Evolutionary conservation across 2,113 vertebrate species (phyloP), one percentile per base, ranked within the genome.

Genomic region (Dissostichus mawsoni): DNA sequence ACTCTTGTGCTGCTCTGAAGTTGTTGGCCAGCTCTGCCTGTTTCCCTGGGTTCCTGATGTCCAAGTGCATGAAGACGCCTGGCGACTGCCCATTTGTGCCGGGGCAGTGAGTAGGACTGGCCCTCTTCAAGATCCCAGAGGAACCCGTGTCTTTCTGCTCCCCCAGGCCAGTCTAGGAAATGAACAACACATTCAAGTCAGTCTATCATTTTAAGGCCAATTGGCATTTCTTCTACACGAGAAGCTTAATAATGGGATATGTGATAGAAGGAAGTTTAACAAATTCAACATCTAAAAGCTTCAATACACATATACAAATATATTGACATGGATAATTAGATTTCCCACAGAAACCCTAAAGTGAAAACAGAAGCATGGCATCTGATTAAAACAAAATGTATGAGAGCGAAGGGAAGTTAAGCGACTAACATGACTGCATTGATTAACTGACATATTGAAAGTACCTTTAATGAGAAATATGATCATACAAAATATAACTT

Each of bases 61-160:
- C 94, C 78, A 89, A 82, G 89, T 92, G 91, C 86, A 91, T 92
- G 82, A 87, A 92, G 87, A 93, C 83, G 51, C 93, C 90, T 76
- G 83, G 81, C 73, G 87, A 81, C 76, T 90, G 90, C 76, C 92
- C 90, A n/a, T 92, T 94, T 47, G 87, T 58, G 70, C 84, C 74
- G 55, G 90, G 83, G 76, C 89, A 92, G 84, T 93, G 93, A 74
- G 92, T 92, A 36, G 93, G 92, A 80, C 92, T 94, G 83, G 85
- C 85, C 80, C 90, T 93, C 87, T 94, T 95, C 83, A 94, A 89
- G 86, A 91, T 83, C 68, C 90, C 88, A 10, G 76, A 81, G 48
- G 74, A 85, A 71, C 77, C 86, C 4, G 80, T 50, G 55, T 94
- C 90, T 77, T 80, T 91, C 80, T 94, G 92, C 65, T 94, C 94